Evolutionary conservation across 2,888 invertebrate genomes (phyloP).

Genomic region (Chaetogeoica ovagalla): DNA sequence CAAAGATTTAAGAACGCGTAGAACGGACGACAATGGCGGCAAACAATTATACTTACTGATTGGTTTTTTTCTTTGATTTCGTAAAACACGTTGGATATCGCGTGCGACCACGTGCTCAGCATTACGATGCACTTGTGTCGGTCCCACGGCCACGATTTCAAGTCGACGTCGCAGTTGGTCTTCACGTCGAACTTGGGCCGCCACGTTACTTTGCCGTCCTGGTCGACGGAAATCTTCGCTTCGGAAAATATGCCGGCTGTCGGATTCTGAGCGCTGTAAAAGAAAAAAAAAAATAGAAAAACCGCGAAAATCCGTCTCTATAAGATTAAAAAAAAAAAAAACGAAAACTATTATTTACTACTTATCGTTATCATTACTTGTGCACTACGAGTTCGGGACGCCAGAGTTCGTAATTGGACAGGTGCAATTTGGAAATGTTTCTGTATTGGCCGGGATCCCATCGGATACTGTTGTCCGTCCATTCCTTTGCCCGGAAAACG

Average conservation of each 20-base stretch:
- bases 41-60: neutral
- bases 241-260: constrained; percentile 3
- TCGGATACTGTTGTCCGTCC: constrained; percentile 9
- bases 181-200: constrained; percentile 8
- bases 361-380: constrained; percentile 3
- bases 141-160: constrained; percentile 39
- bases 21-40: neutral
- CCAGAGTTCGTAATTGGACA: constrained; percentile 34
- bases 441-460: constrained; percentile 22
- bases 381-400: constrained; percentile 37
- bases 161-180: constrained; percentile 36
- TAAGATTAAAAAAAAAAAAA: no score
- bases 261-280: neutral
- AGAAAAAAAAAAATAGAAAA: no score
- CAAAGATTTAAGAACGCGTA: no score
- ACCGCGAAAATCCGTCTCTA: neutral
- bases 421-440: constrained; percentile 31
- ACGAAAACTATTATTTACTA: neutral
- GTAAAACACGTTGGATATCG: constrained; percentile 22
- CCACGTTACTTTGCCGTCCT: constrained; percentile 19
- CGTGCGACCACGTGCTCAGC: constrained; percentile 37
- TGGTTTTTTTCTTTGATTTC: neutral
- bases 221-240: constrained; percentile 24
- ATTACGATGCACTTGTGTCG: constrained; percentile 1
- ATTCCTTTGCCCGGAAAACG: neutral